Evolutionary conservation across 2,113 vertebrate species (phyloP).

Genomic region (Acinonyx jubatus): DNA sequence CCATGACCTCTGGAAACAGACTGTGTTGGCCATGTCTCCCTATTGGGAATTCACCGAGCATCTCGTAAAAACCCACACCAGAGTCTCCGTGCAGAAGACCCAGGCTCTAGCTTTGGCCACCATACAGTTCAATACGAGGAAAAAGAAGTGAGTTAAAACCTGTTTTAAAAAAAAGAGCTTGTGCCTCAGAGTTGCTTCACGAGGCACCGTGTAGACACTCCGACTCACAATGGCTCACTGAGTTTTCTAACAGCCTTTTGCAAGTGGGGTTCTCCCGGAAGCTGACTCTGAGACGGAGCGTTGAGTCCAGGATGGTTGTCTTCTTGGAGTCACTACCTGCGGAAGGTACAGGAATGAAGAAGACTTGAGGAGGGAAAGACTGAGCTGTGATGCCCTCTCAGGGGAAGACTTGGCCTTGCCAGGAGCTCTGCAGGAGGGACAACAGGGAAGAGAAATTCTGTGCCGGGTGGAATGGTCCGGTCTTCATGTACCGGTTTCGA

Average conservation of each 20-base stretch:
- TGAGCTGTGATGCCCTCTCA: background rate
- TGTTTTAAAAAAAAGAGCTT: background rate
- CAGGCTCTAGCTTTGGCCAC: background rate
- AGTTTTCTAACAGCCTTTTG: background rate
- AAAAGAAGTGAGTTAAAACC: background rate
- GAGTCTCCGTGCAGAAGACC: background rate
- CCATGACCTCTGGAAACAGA: background rate
- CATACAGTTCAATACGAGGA: background rate
- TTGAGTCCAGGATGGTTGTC: background rate
- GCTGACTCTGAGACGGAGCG: background rate
- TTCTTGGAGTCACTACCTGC: background rate
- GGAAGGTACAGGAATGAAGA: background rate
- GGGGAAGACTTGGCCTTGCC: rapidly evolving
- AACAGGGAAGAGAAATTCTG: rapidly evolving
- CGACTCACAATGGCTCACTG: background rate
- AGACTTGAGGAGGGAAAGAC: background rate
- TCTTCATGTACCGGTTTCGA: background rate
- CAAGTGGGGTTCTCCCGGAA: background rate
- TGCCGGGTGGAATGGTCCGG: too few relatives aligned
- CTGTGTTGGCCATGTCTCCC: background rate
- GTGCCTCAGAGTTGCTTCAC: background rate
- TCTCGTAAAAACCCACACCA: background rate
- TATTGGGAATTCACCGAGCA: background rate
- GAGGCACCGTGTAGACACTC: background rate
- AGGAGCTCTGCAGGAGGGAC: background rate